Evolutionary conservation across 2,888 invertebrate genomes (phyloP).

Genomic region (Hypselothyrea guttata): DNA sequence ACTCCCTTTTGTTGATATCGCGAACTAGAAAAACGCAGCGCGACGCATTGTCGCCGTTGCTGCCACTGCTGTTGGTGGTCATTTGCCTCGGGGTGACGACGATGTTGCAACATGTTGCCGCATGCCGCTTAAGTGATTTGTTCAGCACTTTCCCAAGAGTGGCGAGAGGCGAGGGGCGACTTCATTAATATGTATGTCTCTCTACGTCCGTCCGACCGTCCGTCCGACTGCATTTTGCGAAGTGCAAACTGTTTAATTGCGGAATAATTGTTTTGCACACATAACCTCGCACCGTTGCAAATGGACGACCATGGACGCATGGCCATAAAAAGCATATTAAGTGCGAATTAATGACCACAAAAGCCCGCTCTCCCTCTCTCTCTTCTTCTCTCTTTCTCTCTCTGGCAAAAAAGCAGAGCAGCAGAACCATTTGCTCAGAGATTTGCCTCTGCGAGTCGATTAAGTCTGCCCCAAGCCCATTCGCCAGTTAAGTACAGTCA

Average conservation of each 20-base stretch:
- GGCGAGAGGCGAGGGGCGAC: constrained; percentile 17
- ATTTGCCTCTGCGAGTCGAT: constrained; percentile 44
- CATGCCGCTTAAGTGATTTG: constrained; percentile 75
- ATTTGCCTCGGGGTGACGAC: constrained; percentile 67
- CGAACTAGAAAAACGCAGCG: constrained; percentile 62
- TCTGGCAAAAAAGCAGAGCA: constrained; percentile 63
- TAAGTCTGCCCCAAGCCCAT: constrained; percentile 60
- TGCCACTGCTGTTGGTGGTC: constrained; percentile 64
- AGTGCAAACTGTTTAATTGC: constrained; percentile 79
- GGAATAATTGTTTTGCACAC: constrained; percentile 78
- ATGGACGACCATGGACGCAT: constrained; percentile 21
- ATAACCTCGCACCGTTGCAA: constrained; percentile 76
- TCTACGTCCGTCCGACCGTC: too few relatives aligned
- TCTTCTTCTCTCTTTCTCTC: constrained; percentile 29
- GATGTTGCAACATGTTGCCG: constrained; percentile 37
- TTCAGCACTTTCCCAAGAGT: constrained; percentile 53
- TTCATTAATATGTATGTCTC: constrained; percentile 73
- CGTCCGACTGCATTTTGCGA: constrained; percentile 48
- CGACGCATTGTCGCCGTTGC: constrained; percentile 56
- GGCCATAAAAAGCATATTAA: constrained; percentile 77
- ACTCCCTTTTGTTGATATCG: constrained; percentile 70
- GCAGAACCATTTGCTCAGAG: constrained; percentile 21
- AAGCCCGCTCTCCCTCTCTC: constrained; percentile 51
- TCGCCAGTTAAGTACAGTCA: constrained; percentile 69
- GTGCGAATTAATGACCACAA: constrained; percentile 78